Base-by-base conservation (phyloP, 2,888 invertebrate species). In the Drosophila helvetica region DNA sequence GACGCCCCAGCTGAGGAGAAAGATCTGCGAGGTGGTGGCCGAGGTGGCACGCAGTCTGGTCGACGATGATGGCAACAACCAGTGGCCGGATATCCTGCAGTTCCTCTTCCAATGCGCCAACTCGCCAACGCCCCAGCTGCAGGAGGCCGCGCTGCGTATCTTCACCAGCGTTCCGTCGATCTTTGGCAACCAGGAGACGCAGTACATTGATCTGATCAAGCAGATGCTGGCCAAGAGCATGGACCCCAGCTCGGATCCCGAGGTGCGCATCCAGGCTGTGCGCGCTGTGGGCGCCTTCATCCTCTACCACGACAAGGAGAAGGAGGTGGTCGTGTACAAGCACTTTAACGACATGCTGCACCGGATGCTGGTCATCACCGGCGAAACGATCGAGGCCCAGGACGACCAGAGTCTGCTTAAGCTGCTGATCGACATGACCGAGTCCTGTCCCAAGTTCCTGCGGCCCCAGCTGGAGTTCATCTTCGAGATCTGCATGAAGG, bases 121-220 rank as follows among this genome's bases (percentile, higher is more conserved):
- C 91, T 96, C 97, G 47, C 94, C 95, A 52, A 95, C 96, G 88
- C 93, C 96, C 27, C 95, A 96, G 75, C 93, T 98, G 66, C 98
- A 98, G 92, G 98, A 99, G 92, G 96, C 97, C 79, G 98, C 98
- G 46, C 95, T 99, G 61, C 95, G 97, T 80, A 97, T 99, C 93
- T 98, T 99, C 90, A 96, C 98, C 95, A 98, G 97, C 83, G 98
- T 99, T 42, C 99, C 99, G 25, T 97, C 98, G 43, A 96, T 99
- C 59, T 99, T 99, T 93, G 99, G 99, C 45, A 98, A 97, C 91
- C 96, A 98, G 90, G 98, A 99, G 91, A 94, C 95, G 74, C 96
- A 97, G 90, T 98, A 98, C 92, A 92, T 99, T 77, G 96, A 96
- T 86, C 94, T 98, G 42, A 99, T 99, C 86, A 98, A 98, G 91